A percentile compares a stretch with the other conserved stretches of the same genome.
These are phyloP conservation scores for Limanda limanda DNA, from an alignment of 2,113 vertebrate genomes.

Conservation along the genomic window DNA sequence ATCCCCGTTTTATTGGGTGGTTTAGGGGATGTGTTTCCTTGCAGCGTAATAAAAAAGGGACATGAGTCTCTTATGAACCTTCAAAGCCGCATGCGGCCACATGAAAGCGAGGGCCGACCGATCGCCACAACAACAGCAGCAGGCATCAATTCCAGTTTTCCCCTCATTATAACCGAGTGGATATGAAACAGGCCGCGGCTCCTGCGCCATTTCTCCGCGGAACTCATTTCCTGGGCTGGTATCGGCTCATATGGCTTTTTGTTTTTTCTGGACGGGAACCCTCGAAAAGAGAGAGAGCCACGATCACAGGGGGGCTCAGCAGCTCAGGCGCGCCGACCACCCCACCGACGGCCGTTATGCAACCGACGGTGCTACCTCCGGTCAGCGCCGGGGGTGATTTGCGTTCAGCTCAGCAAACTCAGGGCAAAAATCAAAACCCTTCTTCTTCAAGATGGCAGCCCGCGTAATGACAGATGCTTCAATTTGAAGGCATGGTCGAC, in stretches of 20 bases:
- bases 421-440: slow-evolving; percentile 32
- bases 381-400: slow-evolving; percentile 52
- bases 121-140: slow-evolving; percentile 39
- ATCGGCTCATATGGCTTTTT: slow-evolving; percentile 61
- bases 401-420: slow-evolving; percentile 41
- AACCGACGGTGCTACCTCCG: slow-evolving; percentile 58
- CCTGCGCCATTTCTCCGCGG: slow-evolving; percentile 44
- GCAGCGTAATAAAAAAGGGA: slow-evolving; percentile 68
- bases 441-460: not conserved
- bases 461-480: not conserved
- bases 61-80: slow-evolving; percentile 58
- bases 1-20: slow-evolving; percentile 62
- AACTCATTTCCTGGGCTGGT: slow-evolving; percentile 73
- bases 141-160: slow-evolving; percentile 51
- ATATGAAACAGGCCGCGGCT: slow-evolving; percentile 58
- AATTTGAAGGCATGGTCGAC: slow-evolving; percentile 5
- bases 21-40: slow-evolving; percentile 56
- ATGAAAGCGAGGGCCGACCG: slow-evolving; percentile 59
- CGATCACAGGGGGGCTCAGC: slow-evolving; percentile 59
- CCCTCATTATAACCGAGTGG: slow-evolving; percentile 45
- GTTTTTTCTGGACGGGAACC: slow-evolving; percentile 60
- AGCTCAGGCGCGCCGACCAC: slow-evolving; percentile 52
- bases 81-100: slow-evolving; percentile 59
- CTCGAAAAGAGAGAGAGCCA: slow-evolving; percentile 42
- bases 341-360: slow-evolving; percentile 58